Percentiles rank a stretch among this genome's conserved stretches.
Conservation (phyloP, 2,113 vertebrate species). For the Lonchura striata region DNA sequence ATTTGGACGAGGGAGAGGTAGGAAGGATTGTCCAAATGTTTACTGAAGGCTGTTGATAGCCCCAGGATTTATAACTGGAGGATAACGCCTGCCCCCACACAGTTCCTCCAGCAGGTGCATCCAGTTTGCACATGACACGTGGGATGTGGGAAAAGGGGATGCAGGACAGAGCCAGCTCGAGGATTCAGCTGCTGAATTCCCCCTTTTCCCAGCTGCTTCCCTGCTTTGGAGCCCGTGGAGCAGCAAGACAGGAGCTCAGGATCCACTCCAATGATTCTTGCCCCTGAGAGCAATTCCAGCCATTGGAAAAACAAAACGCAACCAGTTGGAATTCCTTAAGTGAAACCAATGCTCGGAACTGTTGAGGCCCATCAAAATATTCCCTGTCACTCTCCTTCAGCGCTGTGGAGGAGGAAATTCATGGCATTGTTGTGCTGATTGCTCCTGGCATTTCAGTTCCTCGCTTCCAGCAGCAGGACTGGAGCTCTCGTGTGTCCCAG, state of each 20-base stretch:
- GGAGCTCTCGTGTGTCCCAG: not conserved
- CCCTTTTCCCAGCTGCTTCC: not conserved
- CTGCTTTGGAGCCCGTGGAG: not conserved
- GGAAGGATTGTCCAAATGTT: slow-evolving; percentile 68
- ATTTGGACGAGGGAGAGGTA: slow-evolving; percentile 62
- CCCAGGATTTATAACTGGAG: slow-evolving; percentile 43
- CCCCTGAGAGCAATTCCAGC: not conserved
- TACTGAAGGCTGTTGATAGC: slow-evolving; percentile 38
- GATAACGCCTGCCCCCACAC: not conserved
- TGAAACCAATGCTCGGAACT: not conserved
- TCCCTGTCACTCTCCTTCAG: not conserved
- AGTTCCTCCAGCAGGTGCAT: slow-evolving; percentile 40
- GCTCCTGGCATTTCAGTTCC: slow-evolving; percentile 34
- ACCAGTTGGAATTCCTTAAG: not conserved
- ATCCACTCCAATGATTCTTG: not conserved
- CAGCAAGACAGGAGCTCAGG: not conserved
- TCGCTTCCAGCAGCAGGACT: not conserved
- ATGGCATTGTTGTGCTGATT: not conserved
- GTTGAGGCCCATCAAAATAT: not conserved
- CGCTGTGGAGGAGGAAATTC: not conserved
- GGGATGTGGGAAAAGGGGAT: not conserved
- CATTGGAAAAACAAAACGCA: not conserved
- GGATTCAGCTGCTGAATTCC: not conserved
- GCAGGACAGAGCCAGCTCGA: not conserved
- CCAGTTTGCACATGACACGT: not conserved